A percentile compares a stretch with the other conserved stretches of the same genome.
phyloP scores from a whole-genome alignment of 1,140 invertebrate species.

The Drosophila kanapiae region DNA sequence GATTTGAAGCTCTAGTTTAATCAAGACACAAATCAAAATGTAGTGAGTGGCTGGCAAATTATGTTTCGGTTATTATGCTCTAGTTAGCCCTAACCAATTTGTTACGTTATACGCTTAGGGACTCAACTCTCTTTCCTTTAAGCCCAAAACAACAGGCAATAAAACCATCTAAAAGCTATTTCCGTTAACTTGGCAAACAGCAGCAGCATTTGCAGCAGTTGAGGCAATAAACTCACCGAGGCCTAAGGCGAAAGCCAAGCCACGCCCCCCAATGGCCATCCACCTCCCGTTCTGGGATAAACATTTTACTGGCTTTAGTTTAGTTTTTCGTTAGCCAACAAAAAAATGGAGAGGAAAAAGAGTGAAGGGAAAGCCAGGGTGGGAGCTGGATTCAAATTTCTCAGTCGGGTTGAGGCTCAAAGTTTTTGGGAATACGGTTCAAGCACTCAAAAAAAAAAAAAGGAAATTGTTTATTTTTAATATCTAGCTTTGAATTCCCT shows the following conservation, averaged over 20 bases:
- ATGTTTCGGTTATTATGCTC: constrained; percentile 46
- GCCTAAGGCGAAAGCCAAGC: constrained; percentile 16
- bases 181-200: constrained; percentile 37
- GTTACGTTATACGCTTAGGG: constrained; percentile 9
- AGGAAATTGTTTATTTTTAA: no score
- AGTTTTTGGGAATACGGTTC: constrained; percentile 15
- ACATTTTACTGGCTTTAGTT: constrained; percentile 47
- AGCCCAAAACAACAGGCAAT: constrained; percentile 23
- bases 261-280: constrained; percentile 13
- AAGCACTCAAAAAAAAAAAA: background rate
- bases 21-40: constrained; percentile 4
- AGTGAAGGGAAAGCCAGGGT: background rate
- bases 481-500: accelerated
- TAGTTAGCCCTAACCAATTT: constrained; percentile 47
- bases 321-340: constrained; percentile 35
- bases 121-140: background rate
- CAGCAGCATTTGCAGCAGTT: constrained; percentile 12
- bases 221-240: constrained; percentile 33
- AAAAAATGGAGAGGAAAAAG: background rate
- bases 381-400: constrained; percentile 23
- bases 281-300: constrained; percentile 13
- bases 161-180: constrained; percentile 48
- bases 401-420: background rate
- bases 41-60: constrained; percentile 15
- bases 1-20: background rate